Base-by-base conservation (phyloP, 1,140 invertebrate genomes). In the Drosophila sturtevanti region DNA sequence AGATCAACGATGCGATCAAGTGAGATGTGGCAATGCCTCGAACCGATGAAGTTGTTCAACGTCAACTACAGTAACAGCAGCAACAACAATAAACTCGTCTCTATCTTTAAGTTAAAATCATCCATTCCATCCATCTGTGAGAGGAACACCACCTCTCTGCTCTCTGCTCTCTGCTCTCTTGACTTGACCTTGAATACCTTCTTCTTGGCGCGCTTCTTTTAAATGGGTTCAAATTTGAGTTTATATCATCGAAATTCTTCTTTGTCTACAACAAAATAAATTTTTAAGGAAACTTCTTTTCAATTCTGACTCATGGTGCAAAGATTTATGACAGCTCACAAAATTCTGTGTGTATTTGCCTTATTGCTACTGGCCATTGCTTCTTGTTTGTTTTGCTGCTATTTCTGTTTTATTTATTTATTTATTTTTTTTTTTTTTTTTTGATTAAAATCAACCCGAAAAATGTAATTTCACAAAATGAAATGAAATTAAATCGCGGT, bases 161-260 rank as follows among this genome's bases (percentile, higher is more conserved):
- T n/a, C 34, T 9, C 41, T 14, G n/a, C n/a, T 41, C 38, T 14
- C 4, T 41, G 5, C 38, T 4, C 38, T 41, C 1, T 14, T 5
- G 41, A 48, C n/a, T 48, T 60, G 58, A 60, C 58, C 58, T 60
- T 60, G 58, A 60, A 60, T 60, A 35, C 58, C 58, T 38, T 60
- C n/a, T 41, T 41, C 41, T 21, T 48, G 41, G 41, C 41, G 58
- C 58, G 58, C 58, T 34, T 56, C 31, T 35, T 41, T 35, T 60
- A 60, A 60, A 60, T 60, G 58, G 22, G 58, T 60, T 60, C 58
- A 60, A 48, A 56, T 56, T 31, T 34, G 31, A 56, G 54, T 56
- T 56, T 38, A 38, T 37, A 21, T 18, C 14, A 35, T 60, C 16
- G 16, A 60, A 60, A 60, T 56, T 56, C 54, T 35, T 56, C 54